These are phyloP conservation scores for Nesoenas mayeri DNA, from an alignment of 2,113 vertebrate species.

Conservation along the genomic window DNA sequence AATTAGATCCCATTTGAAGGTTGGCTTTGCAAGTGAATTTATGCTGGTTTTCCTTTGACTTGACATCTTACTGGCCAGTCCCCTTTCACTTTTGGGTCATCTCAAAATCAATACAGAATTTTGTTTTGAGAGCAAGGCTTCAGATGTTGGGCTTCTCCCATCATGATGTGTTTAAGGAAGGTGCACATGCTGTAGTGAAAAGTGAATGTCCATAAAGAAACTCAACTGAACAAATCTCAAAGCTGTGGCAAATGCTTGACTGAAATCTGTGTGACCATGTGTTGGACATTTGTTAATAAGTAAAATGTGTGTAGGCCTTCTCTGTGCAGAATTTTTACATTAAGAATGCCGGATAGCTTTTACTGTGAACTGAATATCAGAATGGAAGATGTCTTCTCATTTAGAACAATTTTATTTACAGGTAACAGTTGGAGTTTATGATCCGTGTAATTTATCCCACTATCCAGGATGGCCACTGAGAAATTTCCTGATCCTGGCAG, in stretches of 20 bases:
- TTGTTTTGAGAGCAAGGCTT: not conserved
- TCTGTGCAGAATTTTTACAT: not conserved
- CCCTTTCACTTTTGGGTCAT: not conserved
- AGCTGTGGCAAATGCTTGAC: not conserved
- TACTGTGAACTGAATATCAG: not conserved
- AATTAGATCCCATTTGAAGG: not conserved
- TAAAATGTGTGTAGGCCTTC: not conserved
- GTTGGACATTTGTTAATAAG: not conserved
- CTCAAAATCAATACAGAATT: not conserved
- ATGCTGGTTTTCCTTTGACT: not conserved
- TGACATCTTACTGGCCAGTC: not conserved
- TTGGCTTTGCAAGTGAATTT: not conserved
- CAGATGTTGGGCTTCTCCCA: not conserved
- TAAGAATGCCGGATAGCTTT: not conserved
- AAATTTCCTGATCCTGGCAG: slow-evolving; percentile 90
- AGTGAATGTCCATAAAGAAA: not conserved
- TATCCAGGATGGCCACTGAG: slow-evolving; percentile 97
- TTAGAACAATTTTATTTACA: slow-evolving; percentile 64
- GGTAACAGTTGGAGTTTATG: slow-evolving; percentile 93
- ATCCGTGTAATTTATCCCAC: slow-evolving; percentile 93
- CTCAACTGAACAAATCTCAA: not conserved
- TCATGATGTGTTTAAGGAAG: not conserved
- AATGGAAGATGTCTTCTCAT: not conserved
- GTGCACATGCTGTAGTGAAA: not conserved
- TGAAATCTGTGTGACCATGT: not conserved